Evolutionary conservation across 2,113 vertebrate genomes (phyloP).

Genomic region (Urocitellus parryii): DNA sequence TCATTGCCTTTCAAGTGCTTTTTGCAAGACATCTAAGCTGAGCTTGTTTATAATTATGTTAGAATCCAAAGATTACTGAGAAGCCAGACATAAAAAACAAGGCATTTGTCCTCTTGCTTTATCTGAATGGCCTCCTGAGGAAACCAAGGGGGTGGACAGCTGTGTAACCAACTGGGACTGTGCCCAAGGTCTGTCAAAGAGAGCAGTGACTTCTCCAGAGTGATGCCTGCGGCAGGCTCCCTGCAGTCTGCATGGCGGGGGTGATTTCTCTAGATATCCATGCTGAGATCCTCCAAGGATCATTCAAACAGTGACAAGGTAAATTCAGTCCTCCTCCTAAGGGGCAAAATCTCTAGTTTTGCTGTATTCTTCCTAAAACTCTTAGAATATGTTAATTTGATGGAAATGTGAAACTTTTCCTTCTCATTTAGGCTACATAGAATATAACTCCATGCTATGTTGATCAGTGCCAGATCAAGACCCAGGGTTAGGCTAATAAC

Average conservation of each 20-base stretch:
- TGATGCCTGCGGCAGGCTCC: not conserved
- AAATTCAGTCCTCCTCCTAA: not conserved
- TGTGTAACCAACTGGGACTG: not conserved
- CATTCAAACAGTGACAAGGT: not conserved
- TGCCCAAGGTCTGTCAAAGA: not conserved
- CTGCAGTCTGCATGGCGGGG: not conserved
- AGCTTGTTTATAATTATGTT: constrained; percentile 55
- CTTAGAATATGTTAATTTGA: not conserved
- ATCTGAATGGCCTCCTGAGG: not conserved
- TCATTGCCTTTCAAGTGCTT: constrained; percentile 51
- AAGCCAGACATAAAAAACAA: constrained; percentile 48
- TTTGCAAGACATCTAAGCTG: constrained; percentile 50
- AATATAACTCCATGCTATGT: not conserved
- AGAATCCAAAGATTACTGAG: constrained; percentile 61
- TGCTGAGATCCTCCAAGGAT: not conserved
- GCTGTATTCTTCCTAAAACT: not conserved
- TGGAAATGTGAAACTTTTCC: not conserved
- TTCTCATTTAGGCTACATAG: too few species aligned
- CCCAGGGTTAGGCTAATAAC: not conserved
- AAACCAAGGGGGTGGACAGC: not conserved
- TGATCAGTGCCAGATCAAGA: not conserved
- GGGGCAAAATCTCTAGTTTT: not conserved
- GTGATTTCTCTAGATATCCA: not conserved
- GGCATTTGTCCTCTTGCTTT: constrained; percentile 37
- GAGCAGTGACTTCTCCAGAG: not conserved